Evolutionary conservation across 2,113 vertebrate species (phyloP), one percentile per base, ranked within the genome.

Genomic region (Percopsis transmontana): DNA sequence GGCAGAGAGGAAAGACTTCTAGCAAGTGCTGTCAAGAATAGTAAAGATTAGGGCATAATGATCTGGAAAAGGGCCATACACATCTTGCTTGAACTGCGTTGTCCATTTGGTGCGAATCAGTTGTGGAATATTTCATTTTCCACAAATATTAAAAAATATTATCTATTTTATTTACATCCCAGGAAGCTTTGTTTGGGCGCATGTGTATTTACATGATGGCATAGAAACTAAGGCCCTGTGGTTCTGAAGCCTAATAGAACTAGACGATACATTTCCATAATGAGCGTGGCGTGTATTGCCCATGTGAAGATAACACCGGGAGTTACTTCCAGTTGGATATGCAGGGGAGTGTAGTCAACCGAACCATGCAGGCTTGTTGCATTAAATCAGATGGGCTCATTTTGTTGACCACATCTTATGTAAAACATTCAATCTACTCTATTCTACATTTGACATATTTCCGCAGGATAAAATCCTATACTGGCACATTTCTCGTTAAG

Each of bases 251-350:
- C 54, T 57, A 65, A 70, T 70, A 50, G 10, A 48, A 11, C 21
- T 21, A 62, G 55, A 58, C 27, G n/a, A 16, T 45, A 79, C 63
- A 83, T 85, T 80, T 81, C 70, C 53, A 68, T 81, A 82, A 81
- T 78, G 63, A 85, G 70, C 50, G 5, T 11, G 5, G 33, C 39
- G 59, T 60, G 10, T 47, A 21, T 51, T 3, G 45, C 52, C 9
- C 44, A 27, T 19, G 55, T 19, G 33, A 57, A 61, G 54, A 5
- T 18, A 14, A 23, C 51, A 11, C 23, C 2, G 60, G 40, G 47
- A 63, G 57, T 24, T 14, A 8, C 63, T 55, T 23, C 77, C 76
- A 82, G 53, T 47, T 64, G 27, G 63, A 73, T 73, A 57, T 9
- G 44, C 23, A 47, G 27, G 9, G 38, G 41, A 50, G 14, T 14